Evolutionary conservation across 2,113 vertebrate genomes (phyloP).

Genomic region (Origma solitaria): DNA sequence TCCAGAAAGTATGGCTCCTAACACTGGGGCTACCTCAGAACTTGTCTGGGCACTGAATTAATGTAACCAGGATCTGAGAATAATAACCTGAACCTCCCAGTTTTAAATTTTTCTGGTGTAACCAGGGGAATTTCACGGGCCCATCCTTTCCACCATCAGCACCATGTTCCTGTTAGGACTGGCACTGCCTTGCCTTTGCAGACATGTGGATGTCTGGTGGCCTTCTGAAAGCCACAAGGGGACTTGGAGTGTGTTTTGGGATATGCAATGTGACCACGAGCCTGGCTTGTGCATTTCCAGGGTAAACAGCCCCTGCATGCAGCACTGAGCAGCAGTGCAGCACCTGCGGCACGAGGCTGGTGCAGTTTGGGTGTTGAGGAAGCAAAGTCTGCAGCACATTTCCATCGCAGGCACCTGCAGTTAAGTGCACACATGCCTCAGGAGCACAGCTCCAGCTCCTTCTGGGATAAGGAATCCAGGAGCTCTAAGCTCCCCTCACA

Average conservation of each 20-base stretch:
- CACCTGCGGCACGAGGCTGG: background rate
- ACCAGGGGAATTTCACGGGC: background rate
- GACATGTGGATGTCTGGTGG: background rate
- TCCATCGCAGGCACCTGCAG: background rate
- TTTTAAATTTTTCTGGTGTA: background rate
- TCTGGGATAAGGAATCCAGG: background rate
- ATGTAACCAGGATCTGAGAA: background rate
- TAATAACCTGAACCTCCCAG: background rate
- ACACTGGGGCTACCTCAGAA: too few relatives aligned
- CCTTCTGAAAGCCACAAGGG: background rate
- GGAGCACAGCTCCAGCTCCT: accelerated
- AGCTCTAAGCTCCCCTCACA: background rate
- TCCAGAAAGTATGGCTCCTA: background rate
- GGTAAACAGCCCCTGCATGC: background rate
- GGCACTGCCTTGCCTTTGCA: background rate
- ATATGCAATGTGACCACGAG: background rate
- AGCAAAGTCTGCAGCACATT: background rate
- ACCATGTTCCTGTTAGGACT: background rate
- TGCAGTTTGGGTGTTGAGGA: background rate
- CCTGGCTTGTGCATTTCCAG: background rate
- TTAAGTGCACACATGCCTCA: background rate
- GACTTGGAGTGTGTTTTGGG: background rate
- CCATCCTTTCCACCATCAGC: background rate
- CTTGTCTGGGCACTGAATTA: background rate
- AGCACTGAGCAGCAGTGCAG: background rate